Conservation (phyloP, 2,797 vertebrate species). For the Ceryle rudis region DNA sequence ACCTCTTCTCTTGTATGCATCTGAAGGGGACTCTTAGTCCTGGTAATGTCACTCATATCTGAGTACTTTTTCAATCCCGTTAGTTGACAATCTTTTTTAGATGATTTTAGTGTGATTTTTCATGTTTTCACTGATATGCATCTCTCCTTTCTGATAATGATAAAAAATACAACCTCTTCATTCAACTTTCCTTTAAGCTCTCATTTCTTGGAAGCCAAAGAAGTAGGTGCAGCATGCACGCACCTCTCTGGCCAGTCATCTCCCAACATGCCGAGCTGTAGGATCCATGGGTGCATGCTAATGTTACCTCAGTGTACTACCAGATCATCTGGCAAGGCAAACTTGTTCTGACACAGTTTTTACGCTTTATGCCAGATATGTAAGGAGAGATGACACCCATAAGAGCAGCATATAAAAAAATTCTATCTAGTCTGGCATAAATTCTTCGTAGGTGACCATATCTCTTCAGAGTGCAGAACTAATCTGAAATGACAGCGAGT, state of each 20-base stretch:
- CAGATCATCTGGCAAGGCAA: background rate
- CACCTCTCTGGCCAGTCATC: background rate
- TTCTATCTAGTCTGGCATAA: background rate
- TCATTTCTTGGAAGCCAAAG: background rate
- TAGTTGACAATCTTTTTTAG: background rate
- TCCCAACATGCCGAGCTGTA: background rate
- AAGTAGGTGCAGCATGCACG: background rate
- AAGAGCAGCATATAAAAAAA: background rate
- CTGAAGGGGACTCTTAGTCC: background rate
- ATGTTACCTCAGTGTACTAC: background rate
- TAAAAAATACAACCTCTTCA: background rate
- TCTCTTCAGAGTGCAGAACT: background rate
- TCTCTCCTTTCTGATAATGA: background rate
- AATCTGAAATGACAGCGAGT: background rate
- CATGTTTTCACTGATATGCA: background rate
- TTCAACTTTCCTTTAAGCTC: background rate
- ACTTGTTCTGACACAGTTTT: background rate
- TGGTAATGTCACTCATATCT: background rate
- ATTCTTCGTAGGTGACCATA: background rate
- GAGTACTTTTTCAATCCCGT: background rate
- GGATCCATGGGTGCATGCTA: background rate
- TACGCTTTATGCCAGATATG: fast-evolving
- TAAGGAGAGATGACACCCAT: background rate
- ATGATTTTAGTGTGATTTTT: background rate
- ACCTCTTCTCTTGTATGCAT: background rate